These are phyloP conservation scores for Diplodus puntazzo DNA, from an alignment of 2,797 vertebrate genomes.

Conservation along the genomic window DNA sequence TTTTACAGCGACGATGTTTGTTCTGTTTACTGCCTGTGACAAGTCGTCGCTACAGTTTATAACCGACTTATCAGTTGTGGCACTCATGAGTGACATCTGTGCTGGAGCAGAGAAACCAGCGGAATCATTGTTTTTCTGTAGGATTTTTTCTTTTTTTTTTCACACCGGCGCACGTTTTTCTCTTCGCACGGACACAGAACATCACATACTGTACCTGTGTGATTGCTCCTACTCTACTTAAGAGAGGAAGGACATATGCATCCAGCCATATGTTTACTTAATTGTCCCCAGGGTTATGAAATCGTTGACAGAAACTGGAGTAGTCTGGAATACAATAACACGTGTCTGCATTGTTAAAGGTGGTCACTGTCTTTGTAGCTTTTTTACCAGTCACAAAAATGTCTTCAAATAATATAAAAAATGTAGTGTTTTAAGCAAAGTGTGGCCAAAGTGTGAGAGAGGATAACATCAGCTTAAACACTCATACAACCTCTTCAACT, in stretches of 20 bases:
- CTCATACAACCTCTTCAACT: background rate
- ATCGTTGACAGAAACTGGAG: conserved; percentile 4
- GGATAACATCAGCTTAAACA: conserved; percentile 5
- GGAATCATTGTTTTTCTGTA: background rate
- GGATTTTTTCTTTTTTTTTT: background rate
- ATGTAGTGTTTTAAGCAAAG: background rate
- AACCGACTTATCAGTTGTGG: conserved; percentile 3
- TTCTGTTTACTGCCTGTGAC: background rate
- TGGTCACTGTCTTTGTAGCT: background rate
- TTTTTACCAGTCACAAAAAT: background rate
- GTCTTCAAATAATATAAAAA: background rate
- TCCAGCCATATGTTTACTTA: background rate
- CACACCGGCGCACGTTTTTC: background rate
- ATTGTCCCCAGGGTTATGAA: background rate
- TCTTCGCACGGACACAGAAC: background rate
- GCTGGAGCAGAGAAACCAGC: too few species aligned
- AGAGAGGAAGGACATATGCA: conserved; percentile 3
- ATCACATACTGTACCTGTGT: background rate
- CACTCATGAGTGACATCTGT: conserved; percentile 5
- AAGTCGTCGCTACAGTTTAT: background rate
- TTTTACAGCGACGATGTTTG: background rate
- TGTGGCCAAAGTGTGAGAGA: background rate
- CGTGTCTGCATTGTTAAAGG: background rate
- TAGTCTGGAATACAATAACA: background rate
- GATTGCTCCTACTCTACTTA: background rate